phyloP scores from a whole-genome alignment of 2,888 invertebrate genomes.

The Poecilus cupreus region DNA sequence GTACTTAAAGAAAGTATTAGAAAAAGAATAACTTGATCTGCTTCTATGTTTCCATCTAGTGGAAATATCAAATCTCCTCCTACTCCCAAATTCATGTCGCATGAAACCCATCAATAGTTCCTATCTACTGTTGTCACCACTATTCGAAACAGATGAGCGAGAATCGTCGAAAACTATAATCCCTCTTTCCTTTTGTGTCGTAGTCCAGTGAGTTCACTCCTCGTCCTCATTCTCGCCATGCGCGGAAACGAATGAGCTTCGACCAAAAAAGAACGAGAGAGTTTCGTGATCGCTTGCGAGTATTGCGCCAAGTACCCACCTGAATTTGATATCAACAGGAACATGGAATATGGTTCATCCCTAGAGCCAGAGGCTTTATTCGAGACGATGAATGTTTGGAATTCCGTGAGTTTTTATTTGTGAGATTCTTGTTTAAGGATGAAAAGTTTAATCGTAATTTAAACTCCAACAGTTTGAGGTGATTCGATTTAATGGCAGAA shows the following conservation, averaged over 20 bases:
- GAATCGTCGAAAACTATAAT: slow-evolving; percentile 17
- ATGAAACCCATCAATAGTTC: neutral
- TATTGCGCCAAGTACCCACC: slow-evolving; percentile 40
- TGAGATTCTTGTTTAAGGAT: slow-evolving; percentile 26
- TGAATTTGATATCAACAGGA: slow-evolving; percentile 40
- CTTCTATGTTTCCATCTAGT: too few relatives aligned
- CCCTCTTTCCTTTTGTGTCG: neutral
- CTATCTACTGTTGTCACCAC: neutral
- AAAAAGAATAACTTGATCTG: too few relatives aligned
- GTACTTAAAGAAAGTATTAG: too few relatives aligned
- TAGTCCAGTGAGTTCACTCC: slow-evolving; percentile 3
- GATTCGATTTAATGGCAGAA: too few relatives aligned
- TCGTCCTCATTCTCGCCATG: slow-evolving; percentile 11
- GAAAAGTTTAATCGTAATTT: slow-evolving; percentile 6
- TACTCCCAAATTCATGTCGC: neutral
- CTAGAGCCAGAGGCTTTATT: neutral
- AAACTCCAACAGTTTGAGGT: neutral
- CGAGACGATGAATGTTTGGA: slow-evolving; percentile 27
- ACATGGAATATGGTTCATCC: neutral
- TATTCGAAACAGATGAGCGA: neutral
- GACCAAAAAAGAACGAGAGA: slow-evolving; percentile 9
- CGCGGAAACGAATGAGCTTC: slow-evolving; percentile 17
- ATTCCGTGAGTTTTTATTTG: slow-evolving; percentile 30
- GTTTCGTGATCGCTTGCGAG: slow-evolving; percentile 41
- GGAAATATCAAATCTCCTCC: too few relatives aligned